These are phyloP conservation scores for Rostratula benghalensis DNA, from an alignment of 2,113 vertebrate genomes.

Conservation along the genomic window DNA sequence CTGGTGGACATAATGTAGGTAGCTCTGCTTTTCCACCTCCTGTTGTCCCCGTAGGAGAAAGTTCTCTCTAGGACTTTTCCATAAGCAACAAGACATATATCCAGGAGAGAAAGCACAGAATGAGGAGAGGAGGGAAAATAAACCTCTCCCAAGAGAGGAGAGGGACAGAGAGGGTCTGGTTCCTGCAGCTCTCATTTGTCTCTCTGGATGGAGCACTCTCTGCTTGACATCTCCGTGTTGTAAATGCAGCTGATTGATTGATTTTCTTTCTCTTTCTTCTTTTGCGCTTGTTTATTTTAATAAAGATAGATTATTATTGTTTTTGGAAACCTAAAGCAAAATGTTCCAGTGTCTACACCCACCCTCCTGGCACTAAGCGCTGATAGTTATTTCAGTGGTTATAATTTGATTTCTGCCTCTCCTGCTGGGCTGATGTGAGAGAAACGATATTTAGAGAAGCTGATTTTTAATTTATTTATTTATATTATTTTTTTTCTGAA, in stretches of 20 bases:
- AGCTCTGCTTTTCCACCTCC: background rate
- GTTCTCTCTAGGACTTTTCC: background rate
- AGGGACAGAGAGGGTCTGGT: background rate
- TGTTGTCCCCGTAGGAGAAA: background rate
- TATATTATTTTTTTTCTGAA: background rate
- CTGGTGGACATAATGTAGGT: background rate
- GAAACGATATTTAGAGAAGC: constrained; percentile 58
- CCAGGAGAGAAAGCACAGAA: background rate
- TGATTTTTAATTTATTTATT: background rate
- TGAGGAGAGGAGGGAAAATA: background rate
- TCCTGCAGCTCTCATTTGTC: background rate
- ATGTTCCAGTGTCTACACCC: background rate
- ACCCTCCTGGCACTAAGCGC: background rate
- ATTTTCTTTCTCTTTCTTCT: constrained; percentile 51
- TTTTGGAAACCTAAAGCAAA: constrained; percentile 25
- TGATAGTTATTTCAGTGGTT: constrained; percentile 33
- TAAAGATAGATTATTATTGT: constrained; percentile 45
- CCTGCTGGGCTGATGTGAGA: constrained; percentile 37
- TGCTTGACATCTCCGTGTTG: background rate
- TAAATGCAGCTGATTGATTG: constrained; percentile 55
- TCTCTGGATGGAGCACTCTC: background rate
- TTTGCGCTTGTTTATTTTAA: constrained; percentile 65
- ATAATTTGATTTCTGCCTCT: constrained; percentile 63
- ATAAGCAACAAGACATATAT: background rate
- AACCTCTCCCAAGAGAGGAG: background rate